A percentile compares a stretch with the other conserved stretches of the same genome.
phyloP scores from a whole-genome alignment of 2,797 vertebrate species.

The Botia kubotai region DNA sequence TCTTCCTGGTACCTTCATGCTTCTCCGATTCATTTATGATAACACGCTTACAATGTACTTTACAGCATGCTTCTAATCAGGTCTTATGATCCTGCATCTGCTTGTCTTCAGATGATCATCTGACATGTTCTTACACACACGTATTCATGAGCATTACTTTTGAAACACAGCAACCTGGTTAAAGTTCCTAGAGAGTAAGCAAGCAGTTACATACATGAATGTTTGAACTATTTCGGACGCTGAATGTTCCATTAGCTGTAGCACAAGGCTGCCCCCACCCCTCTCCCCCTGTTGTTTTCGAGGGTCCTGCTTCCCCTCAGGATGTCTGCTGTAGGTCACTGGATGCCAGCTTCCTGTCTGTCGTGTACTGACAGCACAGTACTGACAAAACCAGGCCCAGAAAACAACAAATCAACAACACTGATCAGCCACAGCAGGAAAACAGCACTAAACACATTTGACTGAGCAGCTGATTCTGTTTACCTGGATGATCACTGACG shows the following conservation, averaged over 20 bases:
- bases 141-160: background rate
- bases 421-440: background rate
- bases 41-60: no score
- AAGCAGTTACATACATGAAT: background rate
- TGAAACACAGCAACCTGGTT: background rate
- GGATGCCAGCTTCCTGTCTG: conserved; percentile 81
- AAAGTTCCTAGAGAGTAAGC: background rate
- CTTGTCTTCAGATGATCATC: background rate
- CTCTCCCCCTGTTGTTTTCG: conserved; percentile 53
- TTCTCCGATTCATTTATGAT: background rate
- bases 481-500: background rate
- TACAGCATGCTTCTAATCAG: background rate
- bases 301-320: conserved; percentile 70
- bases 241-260: conserved; percentile 11
- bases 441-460: conserved; percentile 4
- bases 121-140: background rate
- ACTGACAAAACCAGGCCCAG: conserved; percentile 75
- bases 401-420: conserved; percentile 64
- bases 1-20: conserved; percentile 88
- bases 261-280: conserved; percentile 17
- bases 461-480: background rate
- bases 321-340: conserved; percentile 71
- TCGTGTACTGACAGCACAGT: conserved; percentile 82
- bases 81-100: background rate
- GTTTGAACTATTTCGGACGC: background rate